Base-by-base conservation (phyloP, 2,797 vertebrate species). In the Nannoperca australis region DNA sequence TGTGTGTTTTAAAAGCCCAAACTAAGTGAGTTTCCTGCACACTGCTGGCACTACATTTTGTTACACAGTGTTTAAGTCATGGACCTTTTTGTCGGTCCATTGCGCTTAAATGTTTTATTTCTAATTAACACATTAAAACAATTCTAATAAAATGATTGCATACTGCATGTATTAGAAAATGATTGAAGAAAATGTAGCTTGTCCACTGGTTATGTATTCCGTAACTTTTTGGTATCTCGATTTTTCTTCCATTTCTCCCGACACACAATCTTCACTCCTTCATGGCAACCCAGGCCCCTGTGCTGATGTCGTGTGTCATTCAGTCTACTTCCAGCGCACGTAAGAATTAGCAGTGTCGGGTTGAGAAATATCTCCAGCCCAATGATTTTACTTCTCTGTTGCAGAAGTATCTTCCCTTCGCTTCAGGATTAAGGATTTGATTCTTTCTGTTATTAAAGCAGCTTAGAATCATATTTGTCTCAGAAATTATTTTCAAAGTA, bases 391-490 rank as follows among this genome's bases (percentile, higher is more conserved):
- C 68, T 76, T 59, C 56, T 70, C 72, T 17, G 27, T 55, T 55
- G 47, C 59, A 24, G 22, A 8, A 4, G 42, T 66, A 69, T 70
- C 53, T 66, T 76, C 4, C 24, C 51, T 27, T 76, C 55, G 68
- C 55, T 76, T 81, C 17, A 50, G 66, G 66, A 82, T 87, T 65
- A 79, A 58, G 56, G 56, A 71, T 84, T 85, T 70, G 55, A 27
- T 74, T 76, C 5, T 73, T 62, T 56, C 24, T 76, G 18, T 72
- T 79, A 76, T 88, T 74, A 84, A 75, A 70, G 70, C 61, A 75
- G 72, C 50, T 82, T 77, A 62, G 83, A 88, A 85, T 90, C 42
- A 68, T 75, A 85, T 78, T 79, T 78, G 76, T 89, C 76, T 88
- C 78, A 79, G 55, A 85, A 82, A 82, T 82, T 8, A 83, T 87